phyloP scores from a whole-genome alignment of 2,888 invertebrate genomes.

The Hypselothyrea guttata region DNA sequence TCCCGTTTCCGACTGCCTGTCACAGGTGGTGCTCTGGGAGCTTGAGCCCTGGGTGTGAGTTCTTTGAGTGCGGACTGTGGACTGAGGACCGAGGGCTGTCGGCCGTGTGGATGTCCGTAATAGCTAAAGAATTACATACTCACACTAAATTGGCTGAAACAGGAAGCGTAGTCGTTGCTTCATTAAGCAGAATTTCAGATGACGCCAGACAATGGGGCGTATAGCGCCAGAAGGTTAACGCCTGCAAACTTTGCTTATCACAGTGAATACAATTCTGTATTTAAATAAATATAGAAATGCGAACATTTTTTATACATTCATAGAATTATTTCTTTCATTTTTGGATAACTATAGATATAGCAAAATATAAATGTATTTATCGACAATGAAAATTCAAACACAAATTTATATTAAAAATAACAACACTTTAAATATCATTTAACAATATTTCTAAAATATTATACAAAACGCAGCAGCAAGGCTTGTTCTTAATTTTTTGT shows the following conservation, averaged over 20 bases:
- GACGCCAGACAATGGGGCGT: conserved; percentile 49
- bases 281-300: too few species aligned
- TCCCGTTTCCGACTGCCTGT: conserved; percentile 38
- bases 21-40: conserved; percentile 57
- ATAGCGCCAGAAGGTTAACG: conserved; percentile 7
- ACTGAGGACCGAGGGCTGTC: neutral
- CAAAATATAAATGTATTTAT: too few species aligned
- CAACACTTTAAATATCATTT: too few species aligned
- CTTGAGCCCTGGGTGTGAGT: conserved; percentile 10
- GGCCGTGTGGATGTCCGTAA: conserved; percentile 65
- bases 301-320: too few species aligned
- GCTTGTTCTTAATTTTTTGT: too few species aligned
- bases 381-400: too few species aligned
- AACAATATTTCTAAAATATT: too few species aligned
- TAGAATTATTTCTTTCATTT: too few species aligned
- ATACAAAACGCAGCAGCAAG: too few species aligned
- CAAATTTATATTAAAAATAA: too few species aligned
- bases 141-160: conserved; percentile 81
- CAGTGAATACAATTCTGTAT: conserved; percentile 2
- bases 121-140: conserved; percentile 81
- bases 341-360: too few species aligned
- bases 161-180: conserved; percentile 79
- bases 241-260: conserved; percentile 5
- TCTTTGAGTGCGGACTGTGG: conserved; percentile 6
- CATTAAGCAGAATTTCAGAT: conserved; percentile 78